Evolutionary conservation across 2,888 invertebrate genomes (phyloP), one percentile per base, ranked within the genome.

Genomic region (Rhagophthalmus giganteus): DNA sequence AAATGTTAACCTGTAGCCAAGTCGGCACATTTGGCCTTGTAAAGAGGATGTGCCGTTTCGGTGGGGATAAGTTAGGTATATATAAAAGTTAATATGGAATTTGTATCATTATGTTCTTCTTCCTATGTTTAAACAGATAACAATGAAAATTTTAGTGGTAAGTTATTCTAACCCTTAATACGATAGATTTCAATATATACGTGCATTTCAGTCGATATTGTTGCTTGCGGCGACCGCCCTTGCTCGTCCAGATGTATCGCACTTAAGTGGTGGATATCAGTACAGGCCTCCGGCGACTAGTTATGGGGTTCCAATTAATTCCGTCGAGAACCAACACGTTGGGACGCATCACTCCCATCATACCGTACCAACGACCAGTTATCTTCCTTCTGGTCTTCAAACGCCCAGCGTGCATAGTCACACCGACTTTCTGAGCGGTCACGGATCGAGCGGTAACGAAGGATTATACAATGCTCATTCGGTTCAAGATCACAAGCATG

Each of bases 181-280:
- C n/a, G n/a, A n/a, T n/a, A n/a, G n/a, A n/a, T n/a, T n/a, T n/a
- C n/a, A n/a, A n/a, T n/a, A n/a, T n/a, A n/a, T n/a, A n/a, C n/a
- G n/a, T n/a, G n/a, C n/a, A n/a, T n/a, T n/a, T n/a, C n/a, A n/a
- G n/a, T 34, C 41, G 48, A 28, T 40, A 15, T 14, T 41, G 42
- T 24, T 42, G 31, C 54, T 79, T 56, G 78, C 78, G 75, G 78
- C 78, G 45, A 74, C 78, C 72, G 79, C 77, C 71, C 76, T 78
- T 70, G 79, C 79, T 37, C 73, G 79, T 55, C 80, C 80, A 70
- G 79, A 80, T 72, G 78, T 78, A 64, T 78, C 79, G 58, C 78
- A 78, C 71, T 76, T 78, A 10, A 27, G 1, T 1, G 20, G n/a
- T 1, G 20, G 10, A 2, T 79, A 79, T 71, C 77, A 78, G 67